Evolutionary conservation across 1,140 invertebrate species (phyloP), one percentile per base, ranked within the genome.

Genomic region (Muscidifurax raptorellus): DNA sequence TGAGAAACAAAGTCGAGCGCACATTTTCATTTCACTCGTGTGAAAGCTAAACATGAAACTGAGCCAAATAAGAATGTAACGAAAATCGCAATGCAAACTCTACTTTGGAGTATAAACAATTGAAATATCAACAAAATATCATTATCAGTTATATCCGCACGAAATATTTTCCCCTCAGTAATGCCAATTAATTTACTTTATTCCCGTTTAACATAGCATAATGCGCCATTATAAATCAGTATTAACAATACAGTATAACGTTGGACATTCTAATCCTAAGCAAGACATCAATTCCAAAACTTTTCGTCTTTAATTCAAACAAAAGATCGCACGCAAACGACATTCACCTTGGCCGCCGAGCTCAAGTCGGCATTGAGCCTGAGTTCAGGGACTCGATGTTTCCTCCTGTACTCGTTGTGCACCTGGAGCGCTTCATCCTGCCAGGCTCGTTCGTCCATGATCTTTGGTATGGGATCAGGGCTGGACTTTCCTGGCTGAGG

Each of bases 371-470:
- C 87, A 90, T 93, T 94, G 78, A 97, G 87, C 91, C 94, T 94
- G 85, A 97, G 87, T 64, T 94, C 94, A 2, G 94, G 93, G 1
- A 95, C 95, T 74, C 95, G 94, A 91, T 98, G 97, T 88, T 95
- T 96, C 86, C 92, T 92, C 86, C 97, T 93, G 88, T 96, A 97
- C 75, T 96, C 95, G 90, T 98, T 98, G 90, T 97, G 97, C 30
- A 95, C 93, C 74, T 95, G 93, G 80, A 97, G 92, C 88, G 93
- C 95, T 88, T 94, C 95, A 90, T 92, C 93, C 88, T 93, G 94
- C 94, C 94, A 96, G 90, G 88, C 92, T 86, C 92, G 86, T 74
- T 93, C 92, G 74, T 92, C 90, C 2, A 90, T 76, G 32, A 40
- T 32, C 64, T 81, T 81, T 3, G 71, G 30, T 0, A 30, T 3